These are phyloP conservation scores for Corythucha ciliata DNA, from an alignment of 2,888 invertebrate genomes.

Conservation along the genomic window DNA sequence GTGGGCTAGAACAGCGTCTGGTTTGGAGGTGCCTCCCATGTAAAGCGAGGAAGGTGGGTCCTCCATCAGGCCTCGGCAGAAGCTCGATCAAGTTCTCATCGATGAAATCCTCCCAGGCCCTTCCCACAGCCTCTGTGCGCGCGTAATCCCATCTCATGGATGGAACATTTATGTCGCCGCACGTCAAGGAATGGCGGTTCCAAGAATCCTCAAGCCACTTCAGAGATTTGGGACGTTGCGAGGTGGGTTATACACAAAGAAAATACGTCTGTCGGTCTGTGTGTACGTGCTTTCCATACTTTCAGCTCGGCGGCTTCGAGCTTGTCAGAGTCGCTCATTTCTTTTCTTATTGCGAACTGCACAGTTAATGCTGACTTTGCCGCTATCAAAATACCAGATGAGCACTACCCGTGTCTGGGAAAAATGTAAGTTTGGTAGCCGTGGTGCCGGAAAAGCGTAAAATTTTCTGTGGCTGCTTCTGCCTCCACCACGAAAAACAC, in stretches of 20 bases:
- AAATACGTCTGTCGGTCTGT: background rate
- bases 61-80: background rate
- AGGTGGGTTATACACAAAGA: constrained; percentile 3
- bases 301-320: constrained; percentile 7
- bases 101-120: constrained; percentile 5
- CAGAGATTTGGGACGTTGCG: constrained; percentile 1
- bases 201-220: background rate
- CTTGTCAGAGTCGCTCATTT: constrained; percentile 3
- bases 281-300: background rate
- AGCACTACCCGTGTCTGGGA: background rate
- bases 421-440: constrained; percentile 11
- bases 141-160: background rate
- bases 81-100: background rate
- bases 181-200: background rate
- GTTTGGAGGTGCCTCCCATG: background rate
- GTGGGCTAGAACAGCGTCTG: constrained; percentile 4
- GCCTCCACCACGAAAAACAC: background rate
- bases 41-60: constrained; percentile 4
- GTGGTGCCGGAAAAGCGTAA: background rate
- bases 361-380: constrained; percentile 6
- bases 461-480: background rate
- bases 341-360: constrained; percentile 7
- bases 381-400: constrained; percentile 7
- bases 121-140: background rate
- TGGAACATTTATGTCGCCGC: constrained; percentile 4